phyloP scores from a whole-genome alignment of 2,888 invertebrate species.

The Iselma pallidipennis region DNA sequence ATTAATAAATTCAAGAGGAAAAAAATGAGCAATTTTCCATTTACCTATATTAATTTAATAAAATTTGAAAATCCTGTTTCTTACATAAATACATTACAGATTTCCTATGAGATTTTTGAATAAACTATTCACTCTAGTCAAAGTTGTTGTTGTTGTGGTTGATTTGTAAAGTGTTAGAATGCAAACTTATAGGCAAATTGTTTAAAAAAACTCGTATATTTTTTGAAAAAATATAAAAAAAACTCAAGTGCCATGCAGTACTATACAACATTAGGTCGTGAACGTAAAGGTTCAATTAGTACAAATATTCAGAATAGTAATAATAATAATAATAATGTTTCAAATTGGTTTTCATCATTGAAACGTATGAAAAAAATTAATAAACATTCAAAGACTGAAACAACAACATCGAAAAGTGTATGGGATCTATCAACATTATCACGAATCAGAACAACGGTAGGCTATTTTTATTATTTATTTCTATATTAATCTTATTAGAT shows the following conservation, averaged over 20 bases:
- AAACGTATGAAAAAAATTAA: conserved; percentile 61
- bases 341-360: conserved; percentile 82
- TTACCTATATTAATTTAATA: too few relatives aligned
- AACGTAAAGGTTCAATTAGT: conserved; percentile 67
- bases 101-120: too few relatives aligned
- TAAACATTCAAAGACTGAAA: conserved; percentile 35
- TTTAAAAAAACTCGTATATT: too few relatives aligned
- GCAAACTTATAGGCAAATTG: too few relatives aligned
- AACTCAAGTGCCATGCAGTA: conserved; percentile 29
- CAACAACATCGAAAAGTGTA: conserved; percentile 46
- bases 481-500: not conserved
- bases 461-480: conserved; percentile 12
- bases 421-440: conserved; percentile 48
- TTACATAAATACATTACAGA: too few relatives aligned
- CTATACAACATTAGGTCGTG: conserved; percentile 53
- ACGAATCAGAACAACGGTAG: conserved; percentile 38
- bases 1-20: too few relatives aligned
- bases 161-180: too few relatives aligned
- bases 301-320: conserved; percentile 10
- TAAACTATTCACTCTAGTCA: too few relatives aligned
- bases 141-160: too few relatives aligned
- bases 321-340: conserved; percentile 56
- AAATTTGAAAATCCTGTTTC: too few relatives aligned
- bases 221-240: not conserved
- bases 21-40: too few relatives aligned